Conservation (phyloP, 2,113 vertebrate species). For the Myiopsitta monachus region DNA sequence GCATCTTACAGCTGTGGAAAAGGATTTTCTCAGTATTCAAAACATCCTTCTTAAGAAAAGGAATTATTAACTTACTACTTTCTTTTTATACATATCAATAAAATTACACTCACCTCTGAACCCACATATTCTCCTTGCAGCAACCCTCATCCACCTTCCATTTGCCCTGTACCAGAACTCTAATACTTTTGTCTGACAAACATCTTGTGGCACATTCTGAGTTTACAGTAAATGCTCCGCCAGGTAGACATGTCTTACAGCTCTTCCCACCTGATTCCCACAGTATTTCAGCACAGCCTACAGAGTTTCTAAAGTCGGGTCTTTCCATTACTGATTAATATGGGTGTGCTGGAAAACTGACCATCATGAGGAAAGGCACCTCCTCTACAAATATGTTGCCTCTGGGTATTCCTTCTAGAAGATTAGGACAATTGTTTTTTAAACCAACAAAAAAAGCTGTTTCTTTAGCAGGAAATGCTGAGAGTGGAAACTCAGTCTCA, state of each 20-base stretch:
- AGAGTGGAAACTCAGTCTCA: background rate
- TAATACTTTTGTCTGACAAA: background rate
- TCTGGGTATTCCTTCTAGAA: background rate
- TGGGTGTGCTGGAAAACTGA: background rate
- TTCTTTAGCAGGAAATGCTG: background rate
- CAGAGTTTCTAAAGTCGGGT: background rate
- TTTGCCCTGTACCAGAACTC: background rate
- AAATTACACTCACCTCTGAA: background rate
- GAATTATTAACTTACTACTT: background rate
- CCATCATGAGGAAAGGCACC: background rate
- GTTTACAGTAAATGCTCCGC: background rate
- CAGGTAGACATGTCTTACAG: background rate
- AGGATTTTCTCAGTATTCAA: background rate
- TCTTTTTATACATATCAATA: background rate
- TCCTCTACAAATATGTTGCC: rapidly evolving
- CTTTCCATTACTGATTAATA: background rate
- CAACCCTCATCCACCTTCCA: background rate
- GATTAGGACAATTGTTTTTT: background rate
- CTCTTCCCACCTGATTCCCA: background rate
- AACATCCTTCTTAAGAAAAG: slow-evolving; percentile 19
- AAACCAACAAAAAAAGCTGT: background rate
- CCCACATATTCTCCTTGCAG: background rate
- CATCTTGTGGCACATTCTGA: background rate
- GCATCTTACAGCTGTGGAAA: slow-evolving; percentile 57
- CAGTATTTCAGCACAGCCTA: background rate